Percentiles rank a stretch among this genome's conserved stretches.
These are phyloP conservation scores for Drosophila miranda DNA, from an alignment of 1,140 invertebrate genomes.

Conservation along the genomic window DNA sequence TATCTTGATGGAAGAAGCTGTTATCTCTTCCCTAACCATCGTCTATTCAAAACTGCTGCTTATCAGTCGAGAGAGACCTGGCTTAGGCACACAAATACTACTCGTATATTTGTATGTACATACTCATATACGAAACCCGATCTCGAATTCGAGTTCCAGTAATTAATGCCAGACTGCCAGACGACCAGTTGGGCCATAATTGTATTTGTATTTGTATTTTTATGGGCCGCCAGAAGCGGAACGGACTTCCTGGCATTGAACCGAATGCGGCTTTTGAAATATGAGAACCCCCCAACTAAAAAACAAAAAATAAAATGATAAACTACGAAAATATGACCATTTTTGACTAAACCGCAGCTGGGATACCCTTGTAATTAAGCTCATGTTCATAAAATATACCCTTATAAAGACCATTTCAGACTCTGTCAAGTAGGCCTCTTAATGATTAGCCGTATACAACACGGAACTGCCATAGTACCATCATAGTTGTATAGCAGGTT, in stretches of 20 bases:
- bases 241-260: slow-evolving; percentile 77
- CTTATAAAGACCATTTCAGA: too few species aligned
- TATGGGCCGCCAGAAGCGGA: slow-evolving; percentile 63
- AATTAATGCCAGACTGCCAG: slow-evolving; percentile 55
- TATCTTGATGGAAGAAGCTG: slow-evolving; percentile 56
- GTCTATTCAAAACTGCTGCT: slow-evolving; percentile 21
- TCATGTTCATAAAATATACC: too few species aligned
- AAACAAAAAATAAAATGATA: slow-evolving; percentile 44
- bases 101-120: neutral
- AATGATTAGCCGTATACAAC: too few species aligned
- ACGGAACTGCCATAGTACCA: too few species aligned
- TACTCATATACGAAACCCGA: slow-evolving; percentile 33
- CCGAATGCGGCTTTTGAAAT: slow-evolving; percentile 69
- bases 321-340: slow-evolving; percentile 25
- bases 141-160: slow-evolving; percentile 53
- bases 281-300: slow-evolving; percentile 48
- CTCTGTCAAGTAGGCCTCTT: too few species aligned
- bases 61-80: slow-evolving; percentile 40
- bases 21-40: slow-evolving; percentile 38
- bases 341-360: slow-evolving; percentile 2
- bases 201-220: slow-evolving; percentile 54
- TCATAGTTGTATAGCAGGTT: too few species aligned
- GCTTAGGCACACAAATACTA: slow-evolving; percentile 2
- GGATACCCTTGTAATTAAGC: slow-evolving; percentile 23
- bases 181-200: slow-evolving; percentile 44